Percentiles rank a stretch among this genome's conserved stretches.
phyloP scores from a whole-genome alignment of 2,888 invertebrate species.

The Pseudococcus viburni region DNA sequence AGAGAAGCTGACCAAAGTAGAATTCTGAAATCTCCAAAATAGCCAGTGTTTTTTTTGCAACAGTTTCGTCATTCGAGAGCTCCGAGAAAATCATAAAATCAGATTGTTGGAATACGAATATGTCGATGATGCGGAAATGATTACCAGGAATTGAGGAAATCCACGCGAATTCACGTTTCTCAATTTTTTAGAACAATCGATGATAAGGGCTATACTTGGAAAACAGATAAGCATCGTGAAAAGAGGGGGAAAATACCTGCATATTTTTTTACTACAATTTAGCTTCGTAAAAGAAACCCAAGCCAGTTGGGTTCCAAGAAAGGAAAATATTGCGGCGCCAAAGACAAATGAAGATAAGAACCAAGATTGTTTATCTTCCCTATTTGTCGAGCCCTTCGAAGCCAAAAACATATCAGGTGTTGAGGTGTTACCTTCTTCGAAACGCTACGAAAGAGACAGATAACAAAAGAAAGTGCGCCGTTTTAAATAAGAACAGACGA shows the following conservation, averaged over 20 bases:
- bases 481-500: background rate
- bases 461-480: background rate
- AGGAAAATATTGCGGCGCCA: background rate
- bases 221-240: background rate
- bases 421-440: constrained; percentile 5
- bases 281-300: too few relatives aligned
- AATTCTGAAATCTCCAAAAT: background rate
- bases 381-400: background rate
- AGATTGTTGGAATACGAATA: background rate
- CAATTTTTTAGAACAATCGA: background rate
- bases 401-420: background rate
- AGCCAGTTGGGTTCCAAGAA: background rate
- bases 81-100: background rate
- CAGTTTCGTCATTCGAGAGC: background rate
- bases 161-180: background rate
- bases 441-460: background rate
- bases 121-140: constrained; percentile 6
- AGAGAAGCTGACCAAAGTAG: background rate
- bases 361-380: too few relatives aligned
- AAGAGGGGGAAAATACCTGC: background rate
- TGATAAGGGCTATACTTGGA: background rate
- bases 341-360: background rate
- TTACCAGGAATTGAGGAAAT: background rate
- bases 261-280: too few relatives aligned
- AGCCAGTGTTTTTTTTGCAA: background rate